These are phyloP conservation scores for Cremastobaeus sp. DNA, from an alignment of 2,888 invertebrate species.

Conservation along the genomic window DNA sequence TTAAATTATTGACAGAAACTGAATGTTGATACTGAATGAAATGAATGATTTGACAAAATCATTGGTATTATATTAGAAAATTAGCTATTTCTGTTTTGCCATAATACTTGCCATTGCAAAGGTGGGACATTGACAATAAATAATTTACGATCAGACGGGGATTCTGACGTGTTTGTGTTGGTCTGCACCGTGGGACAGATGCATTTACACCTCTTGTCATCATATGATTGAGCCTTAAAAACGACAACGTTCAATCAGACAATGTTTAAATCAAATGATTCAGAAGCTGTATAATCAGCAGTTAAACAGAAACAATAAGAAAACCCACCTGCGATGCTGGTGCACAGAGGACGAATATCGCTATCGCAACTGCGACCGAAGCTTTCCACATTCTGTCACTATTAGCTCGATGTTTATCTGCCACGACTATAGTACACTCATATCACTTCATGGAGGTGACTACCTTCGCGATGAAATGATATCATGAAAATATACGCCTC, in stretches of 20 bases:
- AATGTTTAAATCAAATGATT: too few relatives aligned
- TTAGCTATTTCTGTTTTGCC: too few relatives aligned
- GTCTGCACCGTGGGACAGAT: slow-evolving; percentile 86
- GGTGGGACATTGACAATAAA: slow-evolving; percentile 90
- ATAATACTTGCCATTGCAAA: slow-evolving; percentile 84
- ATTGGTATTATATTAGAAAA: too few relatives aligned
- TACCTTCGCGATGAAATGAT: too few relatives aligned
- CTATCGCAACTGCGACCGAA: slow-evolving; percentile 20
- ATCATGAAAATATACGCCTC: too few relatives aligned
- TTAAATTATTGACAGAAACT: too few relatives aligned
- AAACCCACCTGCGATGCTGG: slow-evolving; percentile 36
- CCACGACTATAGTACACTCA: not conserved
- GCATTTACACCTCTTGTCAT: slow-evolving; percentile 92
- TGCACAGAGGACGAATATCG: slow-evolving; percentile 22
- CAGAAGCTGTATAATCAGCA: too few relatives aligned
- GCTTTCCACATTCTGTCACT: slow-evolving; percentile 39
- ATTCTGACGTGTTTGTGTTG: slow-evolving; percentile 83
- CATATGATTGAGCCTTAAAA: slow-evolving; percentile 85
- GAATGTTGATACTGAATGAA: too few relatives aligned
- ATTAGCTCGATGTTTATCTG: not conserved
- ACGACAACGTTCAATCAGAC: not conserved
- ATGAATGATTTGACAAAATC: too few relatives aligned
- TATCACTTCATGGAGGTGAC: too few relatives aligned
- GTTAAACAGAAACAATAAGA: not conserved
- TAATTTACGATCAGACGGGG: slow-evolving; percentile 83